Conservation (phyloP, 23 tunicate genomes). For the Corella eumyota region DNA sequence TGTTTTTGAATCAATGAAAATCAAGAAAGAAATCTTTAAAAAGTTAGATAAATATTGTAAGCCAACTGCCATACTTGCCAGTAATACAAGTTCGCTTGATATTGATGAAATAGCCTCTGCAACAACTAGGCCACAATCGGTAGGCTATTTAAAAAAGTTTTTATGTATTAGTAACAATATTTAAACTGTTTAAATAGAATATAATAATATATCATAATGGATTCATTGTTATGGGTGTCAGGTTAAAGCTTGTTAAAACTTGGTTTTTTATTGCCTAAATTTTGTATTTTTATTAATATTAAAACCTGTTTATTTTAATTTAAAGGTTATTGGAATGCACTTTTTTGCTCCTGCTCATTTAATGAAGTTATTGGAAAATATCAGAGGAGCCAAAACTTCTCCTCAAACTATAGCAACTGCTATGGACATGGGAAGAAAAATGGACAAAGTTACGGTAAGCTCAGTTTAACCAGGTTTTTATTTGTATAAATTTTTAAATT, state of each 20-base stretch:
- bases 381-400: conserved; percentile 35
- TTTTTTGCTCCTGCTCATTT: conserved; percentile 92
- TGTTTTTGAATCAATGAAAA: conserved; percentile 62
- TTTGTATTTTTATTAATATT: too few relatives aligned
- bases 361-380: conserved; percentile 80
- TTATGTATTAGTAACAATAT: too few relatives aligned
- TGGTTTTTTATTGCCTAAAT: too few relatives aligned
- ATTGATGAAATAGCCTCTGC: conserved; percentile 54
- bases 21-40: conserved; percentile 53
- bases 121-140: conserved; percentile 56
- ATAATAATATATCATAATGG: too few relatives aligned
- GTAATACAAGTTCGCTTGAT: conserved; percentile 67
- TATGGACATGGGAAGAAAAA: conserved; percentile 60
- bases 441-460: conserved; percentile 48
- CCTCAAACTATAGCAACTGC: conserved; percentile 52
- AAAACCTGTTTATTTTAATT: neutral
- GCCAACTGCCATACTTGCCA: conserved; percentile 63
- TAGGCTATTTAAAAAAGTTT: neutral
- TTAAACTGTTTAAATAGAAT: too few relatives aligned
- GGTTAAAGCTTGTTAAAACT: too few relatives aligned
- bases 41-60: conserved; percentile 54
- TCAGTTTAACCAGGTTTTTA: too few relatives aligned
- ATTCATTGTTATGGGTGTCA: too few relatives aligned
- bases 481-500: too few relatives aligned
- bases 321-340: conserved; percentile 78